Evolutionary conservation across 2,113 vertebrate species (phyloP).

Genomic region (Pandion haliaetus): DNA sequence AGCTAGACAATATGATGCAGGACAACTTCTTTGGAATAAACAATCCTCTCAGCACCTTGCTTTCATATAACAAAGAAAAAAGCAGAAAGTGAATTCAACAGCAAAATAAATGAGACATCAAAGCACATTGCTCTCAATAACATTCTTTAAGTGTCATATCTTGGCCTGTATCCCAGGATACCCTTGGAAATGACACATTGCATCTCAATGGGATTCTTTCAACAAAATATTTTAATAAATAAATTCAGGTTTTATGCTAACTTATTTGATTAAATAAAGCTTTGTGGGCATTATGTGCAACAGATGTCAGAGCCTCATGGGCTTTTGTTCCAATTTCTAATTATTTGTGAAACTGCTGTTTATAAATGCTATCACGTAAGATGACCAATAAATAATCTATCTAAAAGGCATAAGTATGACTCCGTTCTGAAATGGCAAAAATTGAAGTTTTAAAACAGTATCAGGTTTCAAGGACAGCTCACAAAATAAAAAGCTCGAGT

Average conservation of each 20-base stretch:
- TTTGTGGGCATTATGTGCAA: slow-evolving; percentile 5
- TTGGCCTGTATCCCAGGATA: slow-evolving; percentile 63
- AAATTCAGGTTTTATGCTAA: slow-evolving; percentile 47
- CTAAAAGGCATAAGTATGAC: neutral
- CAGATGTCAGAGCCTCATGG: slow-evolving; percentile 1
- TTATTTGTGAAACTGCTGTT: slow-evolving; percentile 22
- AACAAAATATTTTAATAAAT: slow-evolving; percentile 58
- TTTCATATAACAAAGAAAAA: slow-evolving; percentile 16
- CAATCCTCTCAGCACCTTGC: neutral
- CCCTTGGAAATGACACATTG: slow-evolving; percentile 46
- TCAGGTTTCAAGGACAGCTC: neutral
- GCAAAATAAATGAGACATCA: slow-evolving; percentile 60
- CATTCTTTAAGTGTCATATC: slow-evolving; percentile 51
- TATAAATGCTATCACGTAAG: neutral
- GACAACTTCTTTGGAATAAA: neutral
- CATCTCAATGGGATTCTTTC: slow-evolving; percentile 47
- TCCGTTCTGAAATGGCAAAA: neutral
- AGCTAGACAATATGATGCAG: neutral
- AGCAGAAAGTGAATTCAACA: slow-evolving; percentile 4
- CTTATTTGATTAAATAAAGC: slow-evolving; percentile 37
- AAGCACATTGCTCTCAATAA: slow-evolving; percentile 19
- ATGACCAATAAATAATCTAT: neutral
- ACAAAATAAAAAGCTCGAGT: neutral
- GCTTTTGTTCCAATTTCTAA: slow-evolving; percentile 31
- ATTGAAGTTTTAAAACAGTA: neutral